Percentiles rank a stretch among this genome's conserved stretches.
Conservation (phyloP, 2,797 vertebrate species). For the Acrocephalus scirpaceus region DNA sequence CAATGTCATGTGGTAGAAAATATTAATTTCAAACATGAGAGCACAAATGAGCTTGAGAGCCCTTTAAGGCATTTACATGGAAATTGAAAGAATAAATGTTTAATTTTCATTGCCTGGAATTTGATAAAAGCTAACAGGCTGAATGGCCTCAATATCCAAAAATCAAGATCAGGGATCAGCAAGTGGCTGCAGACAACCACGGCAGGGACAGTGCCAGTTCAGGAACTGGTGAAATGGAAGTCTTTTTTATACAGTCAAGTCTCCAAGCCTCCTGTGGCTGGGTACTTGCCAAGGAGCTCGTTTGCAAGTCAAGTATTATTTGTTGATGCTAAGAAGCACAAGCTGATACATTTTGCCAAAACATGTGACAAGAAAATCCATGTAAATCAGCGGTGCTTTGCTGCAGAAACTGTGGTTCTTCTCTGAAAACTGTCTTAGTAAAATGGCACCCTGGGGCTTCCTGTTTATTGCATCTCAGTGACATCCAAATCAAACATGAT, state of each 20-base stretch:
- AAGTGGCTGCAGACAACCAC: background rate
- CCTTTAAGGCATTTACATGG: slow-evolving; percentile 63
- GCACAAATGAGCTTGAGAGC: slow-evolving; percentile 50
- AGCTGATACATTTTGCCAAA: slow-evolving; percentile 59
- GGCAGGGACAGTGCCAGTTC: background rate
- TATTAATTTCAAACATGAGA: slow-evolving; percentile 57
- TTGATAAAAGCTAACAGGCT: background rate
- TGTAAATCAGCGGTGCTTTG: slow-evolving; percentile 49
- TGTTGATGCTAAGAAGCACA: slow-evolving; percentile 48
- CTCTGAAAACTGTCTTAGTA: slow-evolving; percentile 32
- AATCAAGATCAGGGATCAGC: background rate
- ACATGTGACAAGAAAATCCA: slow-evolving; percentile 59
- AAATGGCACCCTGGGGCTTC: slow-evolving; percentile 50
- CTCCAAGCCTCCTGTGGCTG: background rate
- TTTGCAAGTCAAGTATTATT: slow-evolving; percentile 64
- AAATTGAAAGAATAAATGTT: slow-evolving; percentile 52
- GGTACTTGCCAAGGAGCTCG: slow-evolving; percentile 36
- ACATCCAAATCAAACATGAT: slow-evolving; percentile 58
- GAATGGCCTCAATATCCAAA: background rate
- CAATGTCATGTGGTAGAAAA: slow-evolving; percentile 7
- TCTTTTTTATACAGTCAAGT: background rate
- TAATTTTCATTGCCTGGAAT: slow-evolving; percentile 21
- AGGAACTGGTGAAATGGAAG: background rate
- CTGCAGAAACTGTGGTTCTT: slow-evolving; percentile 21
- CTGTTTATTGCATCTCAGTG: slow-evolving; percentile 46